Percentiles rank a stretch among this genome's conserved stretches.
These are phyloP conservation scores for Lagopus muta DNA, from an alignment of 2,113 vertebrate genomes.

Conservation along the genomic window DNA sequence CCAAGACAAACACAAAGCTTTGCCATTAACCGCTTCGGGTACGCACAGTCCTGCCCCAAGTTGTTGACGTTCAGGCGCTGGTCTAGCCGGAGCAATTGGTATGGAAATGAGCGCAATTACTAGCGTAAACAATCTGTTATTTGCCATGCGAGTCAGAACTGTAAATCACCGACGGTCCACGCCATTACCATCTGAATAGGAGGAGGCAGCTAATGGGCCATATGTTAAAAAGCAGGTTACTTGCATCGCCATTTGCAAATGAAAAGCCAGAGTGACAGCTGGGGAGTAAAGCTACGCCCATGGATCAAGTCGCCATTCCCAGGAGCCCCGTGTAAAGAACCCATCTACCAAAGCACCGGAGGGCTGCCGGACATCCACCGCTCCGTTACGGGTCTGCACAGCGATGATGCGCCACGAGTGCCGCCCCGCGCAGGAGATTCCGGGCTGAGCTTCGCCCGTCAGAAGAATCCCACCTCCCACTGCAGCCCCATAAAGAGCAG, in stretches of 20 bases:
- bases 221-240: conserved; percentile 77
- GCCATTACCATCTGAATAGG: conserved; percentile 80
- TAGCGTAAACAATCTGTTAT: conserved; percentile 80
- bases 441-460: neutral
- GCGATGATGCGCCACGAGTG: fast-evolving
- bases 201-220: conserved; percentile 75
- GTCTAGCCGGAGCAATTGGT: conserved; percentile 72
- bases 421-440: neutral
- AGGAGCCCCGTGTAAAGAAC: neutral
- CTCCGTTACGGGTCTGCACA: neutral
- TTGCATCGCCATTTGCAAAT: conserved; percentile 72
- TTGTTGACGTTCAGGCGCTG: conserved; percentile 40
- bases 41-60: conserved; percentile 23
- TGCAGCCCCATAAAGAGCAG: neutral
- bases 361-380: neutral
- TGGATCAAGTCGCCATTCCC: conserved; percentile 29
- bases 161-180: conserved; percentile 77
- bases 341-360: neutral
- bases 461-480: neutral
- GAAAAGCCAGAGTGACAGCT: conserved; percentile 71
- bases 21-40: neutral
- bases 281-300: conserved; percentile 39
- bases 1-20: neutral
- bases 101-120: conserved; percentile 82
- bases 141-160: conserved; percentile 73